Evolutionary conservation across 2,113 vertebrate genomes (phyloP).

Genomic region (Microtus oregoni): DNA sequence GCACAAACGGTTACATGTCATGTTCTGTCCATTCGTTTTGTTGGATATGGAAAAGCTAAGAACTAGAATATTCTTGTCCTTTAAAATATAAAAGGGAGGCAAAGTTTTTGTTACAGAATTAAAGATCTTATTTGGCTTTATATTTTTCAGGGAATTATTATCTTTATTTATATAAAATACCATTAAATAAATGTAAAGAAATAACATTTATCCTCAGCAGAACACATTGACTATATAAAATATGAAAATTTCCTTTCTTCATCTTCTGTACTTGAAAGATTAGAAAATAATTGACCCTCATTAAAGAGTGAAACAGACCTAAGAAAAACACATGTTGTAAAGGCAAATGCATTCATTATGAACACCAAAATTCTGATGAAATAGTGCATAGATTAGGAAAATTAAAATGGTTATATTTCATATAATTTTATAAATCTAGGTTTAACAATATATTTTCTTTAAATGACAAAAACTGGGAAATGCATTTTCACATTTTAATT

Average conservation of each 20-base stretch:
- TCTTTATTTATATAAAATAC: conserved; percentile 19
- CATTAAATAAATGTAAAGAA: conserved; percentile 5
- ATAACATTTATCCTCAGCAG: neutral
- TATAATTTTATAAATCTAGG: conserved; percentile 41
- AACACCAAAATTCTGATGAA: conserved; percentile 46
- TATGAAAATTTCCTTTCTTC: conserved; percentile 32
- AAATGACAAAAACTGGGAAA: conserved; percentile 67
- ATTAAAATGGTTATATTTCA: conserved; percentile 51
- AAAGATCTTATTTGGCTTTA: conserved; percentile 2
- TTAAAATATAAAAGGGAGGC: neutral
- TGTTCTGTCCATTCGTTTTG: neutral
- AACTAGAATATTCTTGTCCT: neutral
- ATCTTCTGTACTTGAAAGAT: conserved; percentile 48
- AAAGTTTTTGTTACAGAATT: neutral
- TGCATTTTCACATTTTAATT: conserved; percentile 76
- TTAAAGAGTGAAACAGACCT: conserved; percentile 43
- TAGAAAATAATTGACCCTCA: conserved; percentile 68
- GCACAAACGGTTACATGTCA: neutral
- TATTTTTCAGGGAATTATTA: conserved; percentile 37
- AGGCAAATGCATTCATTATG: conserved; percentile 3
- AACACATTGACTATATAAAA: conserved; percentile 28
- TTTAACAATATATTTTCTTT: conserved; percentile 62
- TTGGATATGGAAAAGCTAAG: neutral
- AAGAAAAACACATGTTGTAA: conserved; percentile 34
- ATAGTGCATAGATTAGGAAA: conserved; percentile 32